Percentiles rank a stretch among this genome's conserved stretches.
phyloP scores from a whole-genome alignment of 2,888 invertebrate species.

The Autographa pulchrina region DNA sequence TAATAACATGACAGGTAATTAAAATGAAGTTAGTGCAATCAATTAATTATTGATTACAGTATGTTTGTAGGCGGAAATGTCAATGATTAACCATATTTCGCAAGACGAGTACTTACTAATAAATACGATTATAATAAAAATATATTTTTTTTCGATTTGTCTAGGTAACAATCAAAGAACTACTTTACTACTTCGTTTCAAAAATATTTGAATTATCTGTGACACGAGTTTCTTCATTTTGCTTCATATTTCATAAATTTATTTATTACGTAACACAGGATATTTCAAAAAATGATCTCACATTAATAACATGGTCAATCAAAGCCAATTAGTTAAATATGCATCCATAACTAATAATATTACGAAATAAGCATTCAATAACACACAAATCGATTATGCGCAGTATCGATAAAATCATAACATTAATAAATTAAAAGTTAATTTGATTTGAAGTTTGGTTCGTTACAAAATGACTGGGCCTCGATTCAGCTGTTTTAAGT shows the following conservation, averaged over 20 bases:
- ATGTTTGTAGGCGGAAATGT: conserved; percentile 4
- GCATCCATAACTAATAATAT: conserved; percentile 26
- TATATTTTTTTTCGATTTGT: no score
- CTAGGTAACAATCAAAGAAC: no score
- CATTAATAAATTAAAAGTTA: conserved; percentile 39
- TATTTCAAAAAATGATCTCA: conserved; percentile 23
- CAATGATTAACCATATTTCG: not conserved
- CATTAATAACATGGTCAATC: conserved; percentile 34
- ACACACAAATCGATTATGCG: conserved; percentile 30
- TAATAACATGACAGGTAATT: conserved; percentile 20
- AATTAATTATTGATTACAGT: not conserved
- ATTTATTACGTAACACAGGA: conserved; percentile 31
- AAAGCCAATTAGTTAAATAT: conserved; percentile 41
- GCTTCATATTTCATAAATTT: conserved; percentile 18
- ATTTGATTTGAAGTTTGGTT: conserved; percentile 29
- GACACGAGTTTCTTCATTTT: not conserved
- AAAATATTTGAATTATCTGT: no score
- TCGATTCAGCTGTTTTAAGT: no score
- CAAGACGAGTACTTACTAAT: no score
- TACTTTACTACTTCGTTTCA: no score
- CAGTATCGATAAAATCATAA: conserved; percentile 28
- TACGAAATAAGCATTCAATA: conserved; percentile 29
- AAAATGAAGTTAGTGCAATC: conserved; percentile 1
- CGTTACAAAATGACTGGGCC: conserved; percentile 24
- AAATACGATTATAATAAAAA: no score